A percentile compares a stretch with the other conserved stretches of the same genome.
These are phyloP conservation scores for Aegotheles bennettii DNA, from an alignment of 2,113 vertebrate species.

Conservation along the genomic window DNA sequence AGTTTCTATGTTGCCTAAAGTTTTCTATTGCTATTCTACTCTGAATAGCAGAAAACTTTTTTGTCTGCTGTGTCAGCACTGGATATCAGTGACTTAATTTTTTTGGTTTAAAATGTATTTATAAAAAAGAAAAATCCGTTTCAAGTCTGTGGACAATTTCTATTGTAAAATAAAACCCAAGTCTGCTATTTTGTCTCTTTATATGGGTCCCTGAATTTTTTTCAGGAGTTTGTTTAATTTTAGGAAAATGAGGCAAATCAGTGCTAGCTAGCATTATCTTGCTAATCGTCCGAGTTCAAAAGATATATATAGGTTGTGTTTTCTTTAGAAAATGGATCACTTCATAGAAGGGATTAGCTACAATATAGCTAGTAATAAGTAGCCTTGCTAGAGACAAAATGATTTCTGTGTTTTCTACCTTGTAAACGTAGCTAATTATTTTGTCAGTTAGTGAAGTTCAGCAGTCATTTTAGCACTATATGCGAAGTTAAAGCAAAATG, in stretches of 20 bases:
- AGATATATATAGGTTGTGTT: rapidly evolving
- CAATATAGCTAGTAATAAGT: background rate
- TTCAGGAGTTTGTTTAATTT: background rate
- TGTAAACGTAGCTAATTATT: background rate
- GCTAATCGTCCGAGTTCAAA: background rate
- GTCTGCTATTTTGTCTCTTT: background rate
- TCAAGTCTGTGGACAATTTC: background rate
- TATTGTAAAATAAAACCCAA: background rate
- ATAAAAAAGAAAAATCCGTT: background rate
- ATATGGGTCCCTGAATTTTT: background rate
- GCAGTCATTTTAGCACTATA: rapidly evolving
- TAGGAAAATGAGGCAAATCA: background rate
- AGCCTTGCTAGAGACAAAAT: background rate
- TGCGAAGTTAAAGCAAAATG: background rate
- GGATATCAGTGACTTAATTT: background rate
- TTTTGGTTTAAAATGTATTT: background rate
- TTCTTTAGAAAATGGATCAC: background rate
- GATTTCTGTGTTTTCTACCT: background rate
- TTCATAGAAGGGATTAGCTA: background rate
- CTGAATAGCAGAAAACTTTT: background rate
- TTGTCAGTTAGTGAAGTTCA: background rate
- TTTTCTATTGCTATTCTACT: background rate
- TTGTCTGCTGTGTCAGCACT: background rate
- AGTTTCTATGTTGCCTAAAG: background rate
- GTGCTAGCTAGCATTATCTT: background rate